Evolutionary conservation across 2,888 invertebrate species (phyloP), one percentile per base, ranked within the genome.

Genomic region (Tupiocoris notatus): DNA sequence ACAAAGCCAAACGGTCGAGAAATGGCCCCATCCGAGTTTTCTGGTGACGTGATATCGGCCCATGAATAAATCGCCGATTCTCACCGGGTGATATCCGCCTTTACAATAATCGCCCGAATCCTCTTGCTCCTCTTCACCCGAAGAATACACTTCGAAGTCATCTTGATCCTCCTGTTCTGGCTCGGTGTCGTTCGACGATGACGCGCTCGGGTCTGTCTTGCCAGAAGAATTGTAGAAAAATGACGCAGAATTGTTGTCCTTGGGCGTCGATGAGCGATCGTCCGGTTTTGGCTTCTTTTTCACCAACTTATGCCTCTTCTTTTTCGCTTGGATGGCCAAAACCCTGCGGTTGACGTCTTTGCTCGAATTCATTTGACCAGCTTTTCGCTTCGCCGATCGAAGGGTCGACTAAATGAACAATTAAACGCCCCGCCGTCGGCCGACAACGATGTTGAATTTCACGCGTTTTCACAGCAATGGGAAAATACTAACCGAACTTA

Each of bases 1-100:
- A 86, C 97, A 97, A 80, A 99, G 90, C 98, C 99, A 99, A 61
- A 99, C 99, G 7, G 99, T 99, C 67, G 98, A 98, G 86, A 99
- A 99, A 86, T 99, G 98, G 78, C 99, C 99, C 96, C 96, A 97
- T 80, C 98, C 95, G 84, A 96, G 88, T 89, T 99, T 93, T 82
- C 98, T 89, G 81, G 98, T 94, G 83, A 98, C 96, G 87, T 96
- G 95, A 89, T 98, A 98, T 83, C 97, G 80, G 61, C 77, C 79
- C 84, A 91, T 88, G 87, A 97, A 98, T 81, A 98, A 89, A 87
- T 98, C 98, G 82, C 98, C 98, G 84, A 98, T 97, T 87, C 94
- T 96, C 81, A 98, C 97, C 80, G 98, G 98, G 88, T 98, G 98
- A 87, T 98, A 98, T 82, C 98, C 98, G 84, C 96, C 97, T 89